Conservation (phyloP, 2,888 invertebrate species). For the Drosophila hamatofila region DNA sequence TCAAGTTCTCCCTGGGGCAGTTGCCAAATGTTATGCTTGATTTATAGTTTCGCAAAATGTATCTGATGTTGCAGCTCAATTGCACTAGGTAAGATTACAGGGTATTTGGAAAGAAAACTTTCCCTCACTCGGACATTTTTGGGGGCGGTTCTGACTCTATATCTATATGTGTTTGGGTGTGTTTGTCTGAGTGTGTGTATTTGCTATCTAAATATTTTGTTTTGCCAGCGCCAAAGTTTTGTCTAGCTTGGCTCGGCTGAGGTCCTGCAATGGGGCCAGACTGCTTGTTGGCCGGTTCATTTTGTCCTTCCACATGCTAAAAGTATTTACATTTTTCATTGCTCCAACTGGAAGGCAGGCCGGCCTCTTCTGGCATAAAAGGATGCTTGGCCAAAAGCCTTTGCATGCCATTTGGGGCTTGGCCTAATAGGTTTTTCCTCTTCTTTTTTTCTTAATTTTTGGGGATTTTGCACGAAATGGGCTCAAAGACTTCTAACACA, state of each 20-base stretch:
- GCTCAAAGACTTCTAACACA: slow-evolving; percentile 66
- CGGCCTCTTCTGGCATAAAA: slow-evolving; percentile 26
- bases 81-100: slow-evolving; percentile 43
- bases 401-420: slow-evolving; percentile 60
- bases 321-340: slow-evolving; percentile 79
- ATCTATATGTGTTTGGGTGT: not conserved
- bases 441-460: slow-evolving; percentile 74
- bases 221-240: slow-evolving; percentile 74
- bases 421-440: slow-evolving; percentile 71
- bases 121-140: slow-evolving; percentile 33
- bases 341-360: slow-evolving; percentile 30
- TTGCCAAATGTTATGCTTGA: slow-evolving; percentile 42
- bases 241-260: slow-evolving; percentile 36
- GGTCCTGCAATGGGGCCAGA: slow-evolving; percentile 39
- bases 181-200: slow-evolving; percentile 41
- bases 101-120: slow-evolving; percentile 48
- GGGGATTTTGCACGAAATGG: slow-evolving; percentile 55
- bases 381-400: slow-evolving; percentile 39
- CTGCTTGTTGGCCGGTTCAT: slow-evolving; percentile 23
- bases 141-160: slow-evolving; percentile 11
- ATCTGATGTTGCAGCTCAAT: slow-evolving; percentile 20
- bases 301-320: slow-evolving; percentile 64
- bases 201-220: slow-evolving; percentile 75
- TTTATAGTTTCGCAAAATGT: slow-evolving; percentile 37
- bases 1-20: slow-evolving; percentile 13